Conservation (phyloP, 2,888 invertebrate species). For the Nezara viridula region DNA sequence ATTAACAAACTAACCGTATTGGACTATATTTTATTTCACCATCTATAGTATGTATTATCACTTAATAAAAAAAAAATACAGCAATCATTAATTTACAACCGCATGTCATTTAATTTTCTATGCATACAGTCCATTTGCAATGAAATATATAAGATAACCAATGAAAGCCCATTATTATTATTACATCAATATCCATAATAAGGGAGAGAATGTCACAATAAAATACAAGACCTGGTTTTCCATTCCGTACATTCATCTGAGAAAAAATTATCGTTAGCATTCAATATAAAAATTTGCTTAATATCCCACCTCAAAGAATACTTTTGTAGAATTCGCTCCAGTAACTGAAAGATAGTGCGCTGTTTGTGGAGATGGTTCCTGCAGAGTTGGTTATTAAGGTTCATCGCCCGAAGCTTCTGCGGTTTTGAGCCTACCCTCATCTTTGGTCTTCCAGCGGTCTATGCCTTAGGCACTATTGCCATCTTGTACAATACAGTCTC, state of each 20-base stretch:
- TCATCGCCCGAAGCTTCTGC: conserved; percentile 20
- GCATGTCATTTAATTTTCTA: no score
- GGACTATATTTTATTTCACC: no score
- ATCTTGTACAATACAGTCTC: neutral
- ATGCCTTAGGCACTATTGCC: neutral
- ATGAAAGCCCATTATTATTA: no score
- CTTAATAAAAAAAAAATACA: no score
- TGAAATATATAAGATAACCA: no score
- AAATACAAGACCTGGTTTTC: neutral
- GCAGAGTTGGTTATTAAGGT: neutral
- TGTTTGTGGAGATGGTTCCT: neutral
- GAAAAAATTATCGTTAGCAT: neutral
- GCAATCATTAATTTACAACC: no score
- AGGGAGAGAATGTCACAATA: no score
- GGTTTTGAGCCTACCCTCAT: neutral
- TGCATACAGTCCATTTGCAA: no score
- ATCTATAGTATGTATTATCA: no score
- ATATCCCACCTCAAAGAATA: neutral
- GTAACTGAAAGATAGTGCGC: neutral
- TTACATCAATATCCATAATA: no score
- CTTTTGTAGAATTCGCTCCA: neutral
- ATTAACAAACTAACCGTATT: no score
- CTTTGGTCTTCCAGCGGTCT: neutral
- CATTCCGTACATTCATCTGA: neutral
- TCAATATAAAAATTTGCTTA: neutral